Base-by-base conservation (phyloP, 2,888 invertebrate genomes). In the Agriopis marginaria region DNA sequence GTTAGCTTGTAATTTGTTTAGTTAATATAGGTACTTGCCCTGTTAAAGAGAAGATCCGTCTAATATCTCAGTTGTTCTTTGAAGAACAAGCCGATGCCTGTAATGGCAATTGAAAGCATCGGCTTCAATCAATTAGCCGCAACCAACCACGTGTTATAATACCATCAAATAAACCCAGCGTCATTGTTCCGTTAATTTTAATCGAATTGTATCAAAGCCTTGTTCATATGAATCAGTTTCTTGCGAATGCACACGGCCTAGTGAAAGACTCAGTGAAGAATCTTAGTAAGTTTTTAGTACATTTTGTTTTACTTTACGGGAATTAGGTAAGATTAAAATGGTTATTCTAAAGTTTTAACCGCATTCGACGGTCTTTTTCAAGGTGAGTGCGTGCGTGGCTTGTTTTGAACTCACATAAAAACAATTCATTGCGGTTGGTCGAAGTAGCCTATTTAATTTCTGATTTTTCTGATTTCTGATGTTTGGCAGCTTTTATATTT, bases 151-250 rank as follows among this genome's bases (percentile, higher is more conserved):
- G 49, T 66, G 72, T 58, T 59, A 65, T 64, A 72, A 74, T 66
- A 70, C 60, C 68, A 74, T 76, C 74, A 73, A 73, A 73, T 66
- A 67, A 73, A 71, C 51, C 53, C 63, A 44, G 14, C 47, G 45
- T 51, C 61, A 60, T 53, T 58, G 65, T 64, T 55, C 56, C 49
- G 66, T 72, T 65, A 72, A 64, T 74, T 67, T 62, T 68, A 76
- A 70, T 74, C 68, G 71, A 63, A 68, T 72, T 62, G 60, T 75
- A 73, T 74, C 74, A 74, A 73, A 74, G 74, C 66, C 56, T 64
- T 63, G 59, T 17, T 62, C 69, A 65, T 12, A 47, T 61, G 56
- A 68, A 54, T 66, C 63, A 58, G 63, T 60, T 66, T 66, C 72
- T 72, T 64, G 67, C 44, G 54, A 60, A 68, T 72, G 75, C 69